A percentile compares a stretch with the other conserved stretches of the same genome.
These are phyloP conservation scores for Empidonax traillii DNA, from an alignment of 2,113 vertebrate species.

Conservation along the genomic window DNA sequence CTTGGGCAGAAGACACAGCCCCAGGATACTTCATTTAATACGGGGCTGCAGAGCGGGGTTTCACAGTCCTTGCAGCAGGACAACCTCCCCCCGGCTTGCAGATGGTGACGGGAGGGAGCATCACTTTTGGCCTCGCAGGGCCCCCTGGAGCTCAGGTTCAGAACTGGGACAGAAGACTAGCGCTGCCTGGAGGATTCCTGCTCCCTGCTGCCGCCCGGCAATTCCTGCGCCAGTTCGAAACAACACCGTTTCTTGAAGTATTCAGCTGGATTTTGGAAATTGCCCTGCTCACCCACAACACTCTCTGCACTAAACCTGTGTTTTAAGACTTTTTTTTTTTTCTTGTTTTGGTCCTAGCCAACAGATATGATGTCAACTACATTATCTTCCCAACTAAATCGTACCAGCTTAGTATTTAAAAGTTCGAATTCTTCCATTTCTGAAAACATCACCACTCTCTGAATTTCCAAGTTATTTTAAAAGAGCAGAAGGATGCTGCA, in stretches of 20 bases:
- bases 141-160: conserved; percentile 28
- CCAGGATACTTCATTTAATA: background rate
- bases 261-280: background rate
- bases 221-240: background rate
- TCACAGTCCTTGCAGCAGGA: background rate
- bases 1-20: background rate
- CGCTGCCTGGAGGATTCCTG: rapidly evolving
- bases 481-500: background rate
- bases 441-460: background rate
- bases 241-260: background rate
- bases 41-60: rapidly evolving
- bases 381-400: background rate
- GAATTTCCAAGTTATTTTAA: background rate
- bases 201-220: rapidly evolving
- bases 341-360: background rate
- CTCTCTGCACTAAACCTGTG: background rate
- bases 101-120: background rate
- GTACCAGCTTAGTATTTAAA: background rate
- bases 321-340: background rate
- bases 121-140: background rate
- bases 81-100: rapidly evolving
- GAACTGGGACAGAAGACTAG: background rate
- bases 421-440: background rate
- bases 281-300: background rate
- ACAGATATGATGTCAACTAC: background rate